Evolutionary conservation across 2,113 vertebrate species (phyloP).

Genomic region (Megaceryle torquata): DNA sequence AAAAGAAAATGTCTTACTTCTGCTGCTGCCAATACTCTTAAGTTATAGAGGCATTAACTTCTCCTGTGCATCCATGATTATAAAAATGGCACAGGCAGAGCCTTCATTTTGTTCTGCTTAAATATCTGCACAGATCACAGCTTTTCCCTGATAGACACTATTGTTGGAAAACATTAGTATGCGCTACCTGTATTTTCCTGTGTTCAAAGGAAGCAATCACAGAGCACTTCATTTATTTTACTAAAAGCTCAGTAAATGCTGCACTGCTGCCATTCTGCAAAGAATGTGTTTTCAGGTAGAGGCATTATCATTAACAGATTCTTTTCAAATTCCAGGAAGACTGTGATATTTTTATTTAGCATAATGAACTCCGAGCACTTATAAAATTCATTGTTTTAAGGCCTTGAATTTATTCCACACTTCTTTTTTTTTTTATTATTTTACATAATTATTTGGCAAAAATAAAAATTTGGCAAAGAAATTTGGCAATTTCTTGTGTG

Average conservation of each 20-base stretch:
- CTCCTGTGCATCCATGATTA: neutral
- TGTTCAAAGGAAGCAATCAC: conserved; percentile 39
- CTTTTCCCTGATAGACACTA: neutral
- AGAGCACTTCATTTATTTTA: conserved; percentile 44
- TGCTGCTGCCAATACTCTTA: neutral
- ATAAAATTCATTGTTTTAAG: neutral
- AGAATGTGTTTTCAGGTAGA: neutral
- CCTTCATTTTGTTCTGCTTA: conserved; percentile 16
- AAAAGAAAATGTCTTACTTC: neutral
- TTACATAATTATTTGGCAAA: no score
- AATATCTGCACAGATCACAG: conserved; percentile 22
- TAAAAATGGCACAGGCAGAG: neutral
- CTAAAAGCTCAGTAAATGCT: conserved; percentile 31
- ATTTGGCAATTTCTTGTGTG: neutral
- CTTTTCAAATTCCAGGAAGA: conserved; percentile 35
- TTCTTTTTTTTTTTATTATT: neutral
- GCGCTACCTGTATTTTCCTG: neutral
- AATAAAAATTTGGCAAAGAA: no score
- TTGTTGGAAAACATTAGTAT: conserved; percentile 57
- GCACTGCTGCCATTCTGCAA: neutral
- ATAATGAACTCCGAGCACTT: neutral
- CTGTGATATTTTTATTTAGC: conserved; percentile 11
- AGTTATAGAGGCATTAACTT: neutral
- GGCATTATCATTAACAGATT: conserved; percentile 36
- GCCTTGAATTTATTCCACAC: neutral